These are phyloP conservation scores for Philotrypesis tridentata DNA, from an alignment of 1,140 invertebrate genomes.

Conservation along the genomic window DNA sequence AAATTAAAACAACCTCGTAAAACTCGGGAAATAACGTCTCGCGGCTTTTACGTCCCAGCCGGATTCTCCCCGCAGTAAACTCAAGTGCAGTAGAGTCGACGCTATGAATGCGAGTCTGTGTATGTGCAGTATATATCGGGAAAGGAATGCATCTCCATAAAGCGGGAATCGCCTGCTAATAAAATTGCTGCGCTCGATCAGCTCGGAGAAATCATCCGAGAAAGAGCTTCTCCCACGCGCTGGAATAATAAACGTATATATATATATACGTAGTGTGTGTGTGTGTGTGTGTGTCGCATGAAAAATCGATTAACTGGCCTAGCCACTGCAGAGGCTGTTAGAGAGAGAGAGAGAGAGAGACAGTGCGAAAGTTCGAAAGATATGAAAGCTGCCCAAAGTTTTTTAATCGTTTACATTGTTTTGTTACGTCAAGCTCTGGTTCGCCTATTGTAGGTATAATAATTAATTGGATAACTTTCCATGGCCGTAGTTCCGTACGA, in stretches of 20 bases:
- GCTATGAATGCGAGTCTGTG: too few species aligned
- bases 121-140: too few species aligned
- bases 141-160: not conserved
- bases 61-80: not conserved
- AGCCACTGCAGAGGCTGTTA: not conserved
- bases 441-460: not conserved
- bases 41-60: too few species aligned
- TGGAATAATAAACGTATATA: not conserved
- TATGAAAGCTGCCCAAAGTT: constrained; percentile 8
- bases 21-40: too few species aligned
- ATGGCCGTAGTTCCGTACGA: too few species aligned
- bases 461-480: not conserved
- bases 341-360: too few species aligned
- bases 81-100: not conserved
- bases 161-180: not conserved
- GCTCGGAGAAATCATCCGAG: not conserved
- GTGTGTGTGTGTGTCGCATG: not conserved
- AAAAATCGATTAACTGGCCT: constrained; percentile 15
- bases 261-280: not conserved
- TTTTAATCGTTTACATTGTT: constrained; percentile 5
- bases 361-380: not conserved
- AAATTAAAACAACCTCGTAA: not conserved
- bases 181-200: not conserved
- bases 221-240: not conserved
- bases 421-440: not conserved